A percentile compares a stretch with the other conserved stretches of the same genome.
phyloP scores from a whole-genome alignment of 2,888 invertebrate genomes.

The Eremobia ochroleuca region DNA sequence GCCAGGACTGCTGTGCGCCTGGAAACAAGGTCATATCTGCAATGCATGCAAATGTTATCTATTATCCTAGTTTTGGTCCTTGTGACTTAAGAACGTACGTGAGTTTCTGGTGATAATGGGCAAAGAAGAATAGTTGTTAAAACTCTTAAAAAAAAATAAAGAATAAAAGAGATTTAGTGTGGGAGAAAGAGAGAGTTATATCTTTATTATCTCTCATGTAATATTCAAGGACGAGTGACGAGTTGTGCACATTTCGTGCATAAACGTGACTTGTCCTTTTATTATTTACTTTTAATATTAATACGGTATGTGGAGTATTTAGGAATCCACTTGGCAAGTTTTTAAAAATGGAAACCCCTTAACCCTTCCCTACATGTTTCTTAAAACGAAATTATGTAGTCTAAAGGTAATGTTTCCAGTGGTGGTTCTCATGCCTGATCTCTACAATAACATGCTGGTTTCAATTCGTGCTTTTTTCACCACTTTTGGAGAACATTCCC shows the following conservation, averaged over 20 bases:
- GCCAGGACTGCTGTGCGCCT: constrained; percentile 20
- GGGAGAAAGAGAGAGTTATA: too few relatives aligned
- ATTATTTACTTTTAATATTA: background rate
- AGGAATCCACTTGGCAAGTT: background rate
- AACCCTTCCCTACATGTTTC: background rate
- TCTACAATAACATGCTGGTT: background rate
- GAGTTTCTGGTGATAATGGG: background rate
- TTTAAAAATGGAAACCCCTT: background rate
- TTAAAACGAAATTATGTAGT: background rate
- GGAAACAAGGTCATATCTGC: constrained; percentile 30
- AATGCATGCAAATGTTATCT: constrained; percentile 6
- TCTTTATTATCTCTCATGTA: too few relatives aligned
- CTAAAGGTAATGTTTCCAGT: background rate
- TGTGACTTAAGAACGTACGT: background rate
- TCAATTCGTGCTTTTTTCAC: background rate
- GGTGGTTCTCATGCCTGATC: background rate
- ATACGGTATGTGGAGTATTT: background rate
- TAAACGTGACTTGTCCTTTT: too few relatives aligned
- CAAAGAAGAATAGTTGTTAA: background rate
- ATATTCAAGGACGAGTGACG: too few relatives aligned
- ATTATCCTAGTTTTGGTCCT: background rate
- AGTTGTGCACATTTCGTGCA: too few relatives aligned
- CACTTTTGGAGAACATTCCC: too few relatives aligned
- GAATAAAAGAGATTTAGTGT: too few relatives aligned
- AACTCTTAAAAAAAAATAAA: too few relatives aligned